These are phyloP conservation scores for Synanthedon andrenaeformis DNA, from an alignment of 2,888 invertebrate species.

Conservation along the genomic window DNA sequence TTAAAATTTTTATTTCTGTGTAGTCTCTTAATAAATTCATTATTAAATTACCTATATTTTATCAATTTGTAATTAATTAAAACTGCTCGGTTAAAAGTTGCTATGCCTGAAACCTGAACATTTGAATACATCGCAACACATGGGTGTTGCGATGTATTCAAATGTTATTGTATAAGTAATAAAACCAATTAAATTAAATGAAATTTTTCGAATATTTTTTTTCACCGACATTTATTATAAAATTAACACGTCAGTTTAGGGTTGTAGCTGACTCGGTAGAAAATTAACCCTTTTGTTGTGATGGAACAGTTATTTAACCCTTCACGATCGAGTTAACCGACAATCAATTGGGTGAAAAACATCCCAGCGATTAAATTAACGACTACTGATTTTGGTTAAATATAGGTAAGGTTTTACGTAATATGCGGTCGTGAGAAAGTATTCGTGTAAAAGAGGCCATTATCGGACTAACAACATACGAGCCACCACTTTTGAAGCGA, in stretches of 20 bases:
- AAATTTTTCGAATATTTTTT: slow-evolving; percentile 10
- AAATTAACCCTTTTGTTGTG: slow-evolving; percentile 46
- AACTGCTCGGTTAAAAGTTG: no score
- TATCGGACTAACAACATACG: not conserved
- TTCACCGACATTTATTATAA: slow-evolving; percentile 36
- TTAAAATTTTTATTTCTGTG: no score
- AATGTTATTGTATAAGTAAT: no score
- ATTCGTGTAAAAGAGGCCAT: not conserved
- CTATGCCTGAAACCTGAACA: no score
- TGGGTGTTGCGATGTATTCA: no score
- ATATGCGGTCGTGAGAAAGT: not conserved
- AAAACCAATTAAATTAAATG: no score
- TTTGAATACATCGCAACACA: no score
- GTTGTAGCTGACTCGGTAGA: slow-evolving; percentile 25
- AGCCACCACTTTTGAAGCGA: not conserved
- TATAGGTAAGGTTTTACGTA: not conserved
- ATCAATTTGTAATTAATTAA: no score
- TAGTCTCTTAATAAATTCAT: no score
- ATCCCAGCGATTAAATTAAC: slow-evolving; percentile 28
- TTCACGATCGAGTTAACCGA: slow-evolving; percentile 29
- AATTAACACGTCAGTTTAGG: slow-evolving; percentile 57
- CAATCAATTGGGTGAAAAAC: slow-evolving; percentile 45
- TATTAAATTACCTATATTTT: no score
- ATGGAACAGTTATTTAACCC: slow-evolving; percentile 33
- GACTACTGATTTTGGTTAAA: slow-evolving; percentile 20